Conservation (phyloP, 2,888 invertebrate species). For the Drosophila aldrichi region DNA sequence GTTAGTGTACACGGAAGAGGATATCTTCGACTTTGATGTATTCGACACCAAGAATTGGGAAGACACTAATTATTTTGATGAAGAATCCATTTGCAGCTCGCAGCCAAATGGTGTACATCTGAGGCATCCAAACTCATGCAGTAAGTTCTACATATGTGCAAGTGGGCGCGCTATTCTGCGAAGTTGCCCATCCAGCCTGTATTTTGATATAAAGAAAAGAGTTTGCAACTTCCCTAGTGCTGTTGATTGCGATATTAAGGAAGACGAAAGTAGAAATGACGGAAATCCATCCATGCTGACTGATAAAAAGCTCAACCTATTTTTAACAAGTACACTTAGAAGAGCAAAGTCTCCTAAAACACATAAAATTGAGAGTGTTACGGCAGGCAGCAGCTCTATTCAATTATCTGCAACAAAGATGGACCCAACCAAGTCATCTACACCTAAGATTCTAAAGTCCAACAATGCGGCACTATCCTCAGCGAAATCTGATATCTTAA, state of each 20-base stretch:
- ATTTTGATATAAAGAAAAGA: constrained; percentile 46
- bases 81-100: constrained; percentile 14
- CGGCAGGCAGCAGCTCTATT: not conserved
- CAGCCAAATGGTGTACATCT: constrained; percentile 43
- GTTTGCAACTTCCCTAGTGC: constrained; percentile 45
- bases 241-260: constrained; percentile 38
- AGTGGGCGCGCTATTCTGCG: constrained; percentile 34
- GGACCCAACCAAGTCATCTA: not conserved
- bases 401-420: not conserved
- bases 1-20: no score
- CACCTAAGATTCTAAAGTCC: no score
- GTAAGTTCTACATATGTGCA: constrained; percentile 46
- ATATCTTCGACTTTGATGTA: not conserved
- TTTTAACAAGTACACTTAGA: not conserved
- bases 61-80: not conserved
- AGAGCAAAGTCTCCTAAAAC: not conserved
- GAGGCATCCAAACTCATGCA: constrained; percentile 33
- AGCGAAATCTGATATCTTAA: no score
- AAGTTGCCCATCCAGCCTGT: constrained; percentile 38
- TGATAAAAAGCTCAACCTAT: not conserved
- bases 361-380: not conserved
- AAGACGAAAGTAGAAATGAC: not conserved
- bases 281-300: not conserved
- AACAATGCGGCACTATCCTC: no score
- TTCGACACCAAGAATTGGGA: not conserved